Evolutionary conservation across 2,888 invertebrate species (phyloP), one percentile per base, ranked within the genome.

Genomic region (Operophtera brumata): DNA sequence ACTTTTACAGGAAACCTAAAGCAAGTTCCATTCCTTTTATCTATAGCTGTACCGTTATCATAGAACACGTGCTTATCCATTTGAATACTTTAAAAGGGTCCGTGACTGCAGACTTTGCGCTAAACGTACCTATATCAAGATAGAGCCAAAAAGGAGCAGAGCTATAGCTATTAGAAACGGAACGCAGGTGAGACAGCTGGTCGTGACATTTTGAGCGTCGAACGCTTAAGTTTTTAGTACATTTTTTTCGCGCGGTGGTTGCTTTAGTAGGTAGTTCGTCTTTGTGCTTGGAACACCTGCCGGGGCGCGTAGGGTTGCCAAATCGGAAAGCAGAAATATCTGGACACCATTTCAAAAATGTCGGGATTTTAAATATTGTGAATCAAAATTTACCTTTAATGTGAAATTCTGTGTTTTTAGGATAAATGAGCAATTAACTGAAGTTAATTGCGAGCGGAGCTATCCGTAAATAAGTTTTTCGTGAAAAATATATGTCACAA

Each of bases 211-310:
- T 79, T 77, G 77, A 77, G 66, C 74, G 77, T 69, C 69, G 67
- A 62, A 72, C 66, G 66, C 62, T 64, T 59, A 51, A 50, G 64
- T 73, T 81, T 82, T 79, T 72, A 64, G 68, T 59, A 51, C 53
- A 57, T 75, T 79, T 82, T 20, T 84, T 83, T 82, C 75, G 71
- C 70, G 70, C 67, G 66, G 70, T 69, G 68, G 62, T 57, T 67
- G 55, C 70, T 72, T 73, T 75, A 4, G 20, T 20, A 72, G 65
- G 57, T 65, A 65, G 71, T 64, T 64, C 65, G 74, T 75, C 81
- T 81, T 84, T 85, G 80, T 85, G 78, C 65, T 54, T 49, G 62
- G 75, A 73, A 78, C 86, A 87, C 86, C 87, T 86, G 86, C 86
- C 80, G 70, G 66, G 36, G 36, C 34, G n/a, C n/a, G n/a, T n/a